Base-by-base conservation (phyloP, 2,113 vertebrate species). In the Conger conger region DNA sequence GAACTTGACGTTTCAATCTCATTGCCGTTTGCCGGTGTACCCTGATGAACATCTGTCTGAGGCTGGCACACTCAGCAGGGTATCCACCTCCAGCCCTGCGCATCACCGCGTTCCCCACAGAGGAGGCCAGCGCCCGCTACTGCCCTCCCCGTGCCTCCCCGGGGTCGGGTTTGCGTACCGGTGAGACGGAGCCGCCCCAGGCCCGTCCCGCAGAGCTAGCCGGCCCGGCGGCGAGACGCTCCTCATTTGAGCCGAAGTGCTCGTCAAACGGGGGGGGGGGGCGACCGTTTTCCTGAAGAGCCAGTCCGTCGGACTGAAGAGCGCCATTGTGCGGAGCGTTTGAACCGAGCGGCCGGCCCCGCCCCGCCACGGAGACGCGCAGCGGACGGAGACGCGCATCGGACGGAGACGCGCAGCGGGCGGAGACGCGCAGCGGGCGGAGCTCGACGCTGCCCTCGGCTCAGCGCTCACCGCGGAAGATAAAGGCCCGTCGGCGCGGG, bases 401-500 rank as follows among this genome's bases (percentile, higher is more conserved):
- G 87, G 86, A 91, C 89, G 86, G 82, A 82, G 84, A 80, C 76
- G 82, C 82, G 68, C 38, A 79, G 79, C 82, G 87, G 86, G 57
- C 89, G 86, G 82, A 82, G 84, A 80, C 76, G 82, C 82, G 68
- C 38, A 79, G 79, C 82, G 87, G 86, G 88, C 89, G 57, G 73
- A 78, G 38, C 82, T 42, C 83, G 83, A 60, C 81, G 82, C 83
- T 86, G 88, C 88, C 89, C 88, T 84, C 80, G 87, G 90, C 87
- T 90, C 88, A 86, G 86, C 92, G 92, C 92, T 90, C 89, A 90
- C 93, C 89, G 90, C 93, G 93, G 91, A 94, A 93, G 92, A 87
- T 83, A 83, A 86, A 78, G 77, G 84, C 9, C 83, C 73, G 57
- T 68, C 45, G 83, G 79, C 79, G 27, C 57, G 85, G 84, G 83